Evolutionary conservation across 2,113 vertebrate species (phyloP), one percentile per base, ranked within the genome.

Genomic region (Mesoclemmys tuberculata): DNA sequence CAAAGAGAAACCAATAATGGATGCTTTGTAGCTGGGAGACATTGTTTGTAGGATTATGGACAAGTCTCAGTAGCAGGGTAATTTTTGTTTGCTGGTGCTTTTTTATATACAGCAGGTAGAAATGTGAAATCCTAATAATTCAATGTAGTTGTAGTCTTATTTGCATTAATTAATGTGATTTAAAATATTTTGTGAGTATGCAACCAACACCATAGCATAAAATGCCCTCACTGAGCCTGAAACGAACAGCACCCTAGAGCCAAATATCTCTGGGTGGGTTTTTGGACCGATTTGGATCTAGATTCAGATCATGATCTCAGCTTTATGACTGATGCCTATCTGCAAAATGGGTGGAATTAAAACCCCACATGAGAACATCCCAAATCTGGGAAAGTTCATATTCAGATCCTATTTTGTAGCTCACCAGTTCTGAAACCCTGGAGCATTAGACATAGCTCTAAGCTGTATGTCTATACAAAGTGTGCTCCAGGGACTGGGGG

Each of bases 1-100:
- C 95, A 77, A 44, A 95, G n/a, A 95, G 74, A 94, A 94, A 89
- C 87, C 90, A 83, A 87, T 56, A 94, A 93, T 31, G 79, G 83
- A 84, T 78, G 51, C 58, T 90, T 97, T 87, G 9, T 77, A 88
- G 77, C 41, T 87, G 48, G 81, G 74, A 94, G 93, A 88, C 80
- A 54, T 87, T 88, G 78, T n/a, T 68, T 21, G 0, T 24, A 95
- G 95, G 44, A 51, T 97, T 91, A 93, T 80, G 52, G 54, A 14
- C 38, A 84, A 79, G 55, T 52, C 38, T 89, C 7, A 55, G 27
- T 78, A 38, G 78, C 26, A 55, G 77, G 12, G 80, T 91, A 90
- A 85, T 79, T n/a, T 75, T 68, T 41, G 21, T 82, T 95, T 90
- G 44, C 27, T 92, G 5, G 49, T 80, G 84, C 3, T 9, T 87